phyloP scores from a whole-genome alignment of 2,797 vertebrate genomes.

The Craterocephalus amniculus region DNA sequence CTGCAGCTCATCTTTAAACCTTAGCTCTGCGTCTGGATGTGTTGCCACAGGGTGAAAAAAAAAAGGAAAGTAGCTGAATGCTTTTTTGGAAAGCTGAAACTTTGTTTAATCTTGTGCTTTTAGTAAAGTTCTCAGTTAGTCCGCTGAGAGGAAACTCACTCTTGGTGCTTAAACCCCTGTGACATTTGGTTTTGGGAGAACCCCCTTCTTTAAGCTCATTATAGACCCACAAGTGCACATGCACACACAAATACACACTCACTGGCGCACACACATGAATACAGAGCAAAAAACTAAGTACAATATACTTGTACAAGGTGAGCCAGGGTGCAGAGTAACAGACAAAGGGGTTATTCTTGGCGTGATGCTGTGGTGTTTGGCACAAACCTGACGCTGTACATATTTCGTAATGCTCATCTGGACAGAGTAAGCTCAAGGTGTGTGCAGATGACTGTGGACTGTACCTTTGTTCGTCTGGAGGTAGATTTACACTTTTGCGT shows the following conservation, averaged over 20 bases:
- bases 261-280: slow-evolving; percentile 59
- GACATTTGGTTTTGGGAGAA: slow-evolving; percentile 74
- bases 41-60: slow-evolving; percentile 68
- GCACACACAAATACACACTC: slow-evolving; percentile 33
- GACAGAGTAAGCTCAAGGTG: slow-evolving; percentile 29
- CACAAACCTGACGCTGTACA: slow-evolving; percentile 33
- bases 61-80: slow-evolving; percentile 59
- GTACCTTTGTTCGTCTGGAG: slow-evolving; percentile 9
- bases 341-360: slow-evolving; percentile 74
- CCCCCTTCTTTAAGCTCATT: slow-evolving; percentile 61
- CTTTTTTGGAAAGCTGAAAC: slow-evolving; percentile 69
- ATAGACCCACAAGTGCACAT: slow-evolving; percentile 42
- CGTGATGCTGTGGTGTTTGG: slow-evolving; percentile 52
- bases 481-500: slow-evolving; percentile 22
- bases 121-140: slow-evolving; percentile 70
- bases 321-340: slow-evolving; percentile 70
- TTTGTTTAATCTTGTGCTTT: slow-evolving; percentile 77
- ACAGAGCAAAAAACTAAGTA: slow-evolving; percentile 57
- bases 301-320: slow-evolving; percentile 65
- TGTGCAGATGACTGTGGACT: slow-evolving; percentile 1
- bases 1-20: slow-evolving; percentile 75
- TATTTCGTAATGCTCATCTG: slow-evolving; percentile 56
- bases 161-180: slow-evolving; percentile 73
- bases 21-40: slow-evolving; percentile 41
- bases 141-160: slow-evolving; percentile 70